Base-by-base conservation (phyloP, 2,797 vertebrate genomes). In the Astyanax mexicanus region DNA sequence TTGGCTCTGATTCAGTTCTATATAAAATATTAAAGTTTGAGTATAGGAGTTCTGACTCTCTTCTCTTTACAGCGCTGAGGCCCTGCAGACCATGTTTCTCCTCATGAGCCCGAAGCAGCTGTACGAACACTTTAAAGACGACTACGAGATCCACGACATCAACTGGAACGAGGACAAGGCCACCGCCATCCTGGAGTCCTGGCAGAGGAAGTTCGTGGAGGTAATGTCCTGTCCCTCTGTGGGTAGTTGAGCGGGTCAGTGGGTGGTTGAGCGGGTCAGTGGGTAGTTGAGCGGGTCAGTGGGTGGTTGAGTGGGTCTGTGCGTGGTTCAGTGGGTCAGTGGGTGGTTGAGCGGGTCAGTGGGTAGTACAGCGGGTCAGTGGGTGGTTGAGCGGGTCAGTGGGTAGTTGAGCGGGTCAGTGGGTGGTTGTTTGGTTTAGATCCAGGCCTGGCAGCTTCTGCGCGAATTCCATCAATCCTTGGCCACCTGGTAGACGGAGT, bases 151-250 rank as follows among this genome's bases (percentile, higher is more conserved):
- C 49, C 97, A 99, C 0, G 97, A 99, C 90, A 98, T 99, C 72
- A 97, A 95, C 93, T 99, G 98, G 98, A 98, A 95, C 0, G 95
- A 98, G 83, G 96, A 98, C 35, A 99, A 98, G 87, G 98, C 98
- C 0, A 89, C 93, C 0, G 94, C 94, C 57, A 97, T 99, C 87
- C 93, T 99, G 68, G 96, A 98, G 86, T 94, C 96, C 57, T 99
- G 97, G 98, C 98, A 99, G 90, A 93, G 97, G 86, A 96, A 96
- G 83, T 99, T 99, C 1, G 97, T 99, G 60, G 95, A 98, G 96
- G 98, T 99, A 78, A 27, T 66, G 49, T 72, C 77, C 38, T 68
- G 35, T 69, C 5, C 2, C 25, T 19, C 51, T 49, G 57, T 9
- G 49, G n/a, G n/a, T n/a, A n/a, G n/a, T n/a, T 6, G 7, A 21